Conservation (phyloP, 2,113 vertebrate genomes). For the Tamias sibiricus region DNA sequence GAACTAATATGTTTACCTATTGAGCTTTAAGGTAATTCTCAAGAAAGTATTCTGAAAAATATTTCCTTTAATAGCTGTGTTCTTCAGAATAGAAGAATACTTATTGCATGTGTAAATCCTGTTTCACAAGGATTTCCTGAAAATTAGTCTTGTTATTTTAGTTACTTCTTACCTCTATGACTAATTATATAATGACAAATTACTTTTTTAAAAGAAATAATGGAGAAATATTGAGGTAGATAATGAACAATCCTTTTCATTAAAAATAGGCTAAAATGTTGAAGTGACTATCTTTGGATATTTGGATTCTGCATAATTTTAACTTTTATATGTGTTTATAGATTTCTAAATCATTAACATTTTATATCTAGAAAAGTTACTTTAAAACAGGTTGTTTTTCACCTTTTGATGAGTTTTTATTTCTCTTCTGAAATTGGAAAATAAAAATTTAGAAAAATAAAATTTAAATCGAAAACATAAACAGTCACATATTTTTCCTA, state of each 20-base stretch:
- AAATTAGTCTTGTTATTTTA: constrained; percentile 37
- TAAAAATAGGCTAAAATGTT: constrained; percentile 33
- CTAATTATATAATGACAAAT: background rate
- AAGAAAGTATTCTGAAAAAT: constrained; percentile 26
- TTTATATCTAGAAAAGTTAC: constrained; percentile 38
- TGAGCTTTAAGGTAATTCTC: constrained; percentile 36
- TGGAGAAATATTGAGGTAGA: background rate
- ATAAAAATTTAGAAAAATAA: constrained; percentile 26
- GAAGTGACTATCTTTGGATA: constrained; percentile 6
- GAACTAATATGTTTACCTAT: background rate
- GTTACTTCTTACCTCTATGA: background rate
- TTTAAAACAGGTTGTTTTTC: constrained; percentile 16
- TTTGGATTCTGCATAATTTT: background rate
- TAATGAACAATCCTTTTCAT: background rate
- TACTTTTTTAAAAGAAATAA: background rate
- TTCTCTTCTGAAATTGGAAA: constrained; percentile 49
- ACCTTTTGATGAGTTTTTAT: background rate
- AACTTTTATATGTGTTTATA: constrained; percentile 2
- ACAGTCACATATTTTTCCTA: background rate
- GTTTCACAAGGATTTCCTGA: background rate
- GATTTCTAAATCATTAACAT: constrained; percentile 30
- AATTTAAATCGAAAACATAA: constrained; percentile 30
- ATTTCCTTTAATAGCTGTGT: background rate
- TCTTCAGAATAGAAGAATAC: background rate
- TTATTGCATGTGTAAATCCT: constrained; percentile 28